Evolutionary conservation across 2,888 invertebrate genomes (phyloP).

Genomic region (Leptarthrus brevirostris): DNA sequence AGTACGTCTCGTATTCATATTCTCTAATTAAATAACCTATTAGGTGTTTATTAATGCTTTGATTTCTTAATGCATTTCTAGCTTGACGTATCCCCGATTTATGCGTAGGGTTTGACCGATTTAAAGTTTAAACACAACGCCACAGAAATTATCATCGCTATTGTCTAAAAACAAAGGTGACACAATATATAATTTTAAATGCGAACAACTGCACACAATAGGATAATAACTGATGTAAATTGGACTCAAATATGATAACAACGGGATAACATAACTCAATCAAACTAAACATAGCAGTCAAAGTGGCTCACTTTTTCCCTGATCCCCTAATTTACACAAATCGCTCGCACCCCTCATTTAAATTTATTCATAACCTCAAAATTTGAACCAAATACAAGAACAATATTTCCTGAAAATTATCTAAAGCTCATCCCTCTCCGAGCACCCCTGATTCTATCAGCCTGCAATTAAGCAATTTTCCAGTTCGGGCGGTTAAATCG

Average conservation of each 20-base stretch:
- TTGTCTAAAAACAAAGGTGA: too few relatives aligned
- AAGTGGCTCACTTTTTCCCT: background rate
- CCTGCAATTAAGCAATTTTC: conserved; percentile 50
- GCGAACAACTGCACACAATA: too few relatives aligned
- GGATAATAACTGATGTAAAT: conserved; percentile 32
- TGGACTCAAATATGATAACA: conserved; percentile 11
- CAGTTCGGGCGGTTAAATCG: conserved; percentile 32
- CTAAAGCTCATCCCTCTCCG: background rate
- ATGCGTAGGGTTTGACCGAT: too few relatives aligned
- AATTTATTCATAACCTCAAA: conserved; percentile 50
- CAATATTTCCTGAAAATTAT: conserved; percentile 33
- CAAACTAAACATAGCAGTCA: conserved; percentile 6
- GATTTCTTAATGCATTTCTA: too few relatives aligned
- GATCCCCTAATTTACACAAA: conserved; percentile 41
- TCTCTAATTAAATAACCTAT: too few relatives aligned
- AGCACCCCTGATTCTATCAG: conserved; percentile 32
- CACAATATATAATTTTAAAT: too few relatives aligned
- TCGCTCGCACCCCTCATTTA: conserved; percentile 33
- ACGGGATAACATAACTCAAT: conserved; percentile 38
- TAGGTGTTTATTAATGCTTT: too few relatives aligned
- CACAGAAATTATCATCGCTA: too few relatives aligned
- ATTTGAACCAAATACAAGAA: conserved; percentile 16
- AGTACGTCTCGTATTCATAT: too few relatives aligned
- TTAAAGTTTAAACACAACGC: too few relatives aligned
- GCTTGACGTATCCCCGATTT: too few relatives aligned